Conservation (phyloP, 2,113 vertebrate genomes). For the Sigmodon hispidus region DNA sequence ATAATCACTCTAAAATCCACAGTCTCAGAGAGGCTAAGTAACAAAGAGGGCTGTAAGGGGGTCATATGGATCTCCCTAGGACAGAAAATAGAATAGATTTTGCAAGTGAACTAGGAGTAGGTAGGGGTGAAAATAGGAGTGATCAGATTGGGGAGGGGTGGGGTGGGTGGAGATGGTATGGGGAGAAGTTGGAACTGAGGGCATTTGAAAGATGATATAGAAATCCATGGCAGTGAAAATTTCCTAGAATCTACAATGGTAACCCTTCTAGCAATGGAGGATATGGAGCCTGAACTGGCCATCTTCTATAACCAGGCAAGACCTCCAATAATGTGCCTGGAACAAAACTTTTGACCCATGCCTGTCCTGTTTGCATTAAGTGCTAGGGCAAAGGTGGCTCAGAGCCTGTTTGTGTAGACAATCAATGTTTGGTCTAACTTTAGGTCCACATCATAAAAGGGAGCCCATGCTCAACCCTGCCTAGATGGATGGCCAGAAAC, state of each 20-base stretch:
- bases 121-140: not conserved
- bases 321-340: not conserved
- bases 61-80: not conserved
- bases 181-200: not conserved
- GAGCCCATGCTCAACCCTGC: not conserved
- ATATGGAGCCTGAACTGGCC: not conserved
- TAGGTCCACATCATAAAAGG: not conserved
- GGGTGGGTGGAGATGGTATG: not conserved
- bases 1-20: not conserved
- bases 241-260: not conserved
- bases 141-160: not conserved
- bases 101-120: not conserved
- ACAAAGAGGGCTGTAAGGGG: not conserved
- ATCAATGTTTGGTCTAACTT: not conserved
- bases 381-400: not conserved
- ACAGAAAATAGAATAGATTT: not conserved
- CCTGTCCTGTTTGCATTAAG: not conserved
- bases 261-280: not conserved
- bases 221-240: not conserved
- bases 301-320: not conserved
- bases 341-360: not conserved
- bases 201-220: not conserved
- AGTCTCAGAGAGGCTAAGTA: not conserved
- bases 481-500: not conserved
- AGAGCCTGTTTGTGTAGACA: not conserved